Conservation (phyloP, 2,797 vertebrate genomes). For the Hippoglossus hippoglossus region DNA sequence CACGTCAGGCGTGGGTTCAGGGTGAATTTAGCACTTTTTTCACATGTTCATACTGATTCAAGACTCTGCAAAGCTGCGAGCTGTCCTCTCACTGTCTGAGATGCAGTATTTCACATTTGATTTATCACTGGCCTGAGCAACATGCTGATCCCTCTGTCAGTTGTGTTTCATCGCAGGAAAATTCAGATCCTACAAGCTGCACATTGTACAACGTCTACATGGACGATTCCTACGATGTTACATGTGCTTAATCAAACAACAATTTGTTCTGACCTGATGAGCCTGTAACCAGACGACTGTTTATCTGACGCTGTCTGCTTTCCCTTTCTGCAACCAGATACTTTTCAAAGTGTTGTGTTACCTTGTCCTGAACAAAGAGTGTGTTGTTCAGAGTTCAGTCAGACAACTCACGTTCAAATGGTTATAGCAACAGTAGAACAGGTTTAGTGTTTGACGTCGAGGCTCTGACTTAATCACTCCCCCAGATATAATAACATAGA, state of each 20-base stretch:
- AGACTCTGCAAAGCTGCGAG: neutral
- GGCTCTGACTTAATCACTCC: no score
- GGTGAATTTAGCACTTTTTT: neutral
- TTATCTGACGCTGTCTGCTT: neutral
- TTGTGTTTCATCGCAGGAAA: slow-evolving; percentile 1
- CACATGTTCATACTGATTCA: neutral
- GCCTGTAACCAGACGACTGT: slow-evolving; percentile 9
- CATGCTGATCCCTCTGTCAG: neutral
- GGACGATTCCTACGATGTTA: neutral
- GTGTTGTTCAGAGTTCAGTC: no score
- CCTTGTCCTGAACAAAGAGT: neutral
- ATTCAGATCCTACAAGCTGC: slow-evolving; percentile 3
- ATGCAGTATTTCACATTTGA: slow-evolving; percentile 1
- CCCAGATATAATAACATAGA: no score
- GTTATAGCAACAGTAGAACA: no score
- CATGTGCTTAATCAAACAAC: slow-evolving; percentile 19
- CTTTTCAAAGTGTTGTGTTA: slow-evolving; percentile 8
- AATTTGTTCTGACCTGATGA: slow-evolving; percentile 7
- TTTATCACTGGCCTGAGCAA: neutral
- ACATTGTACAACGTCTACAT: neutral
- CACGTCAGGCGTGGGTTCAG: neutral
- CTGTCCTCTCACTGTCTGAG: neutral
- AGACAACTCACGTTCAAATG: no score
- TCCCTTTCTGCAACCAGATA: slow-evolving; percentile 8
- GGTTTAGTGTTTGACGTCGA: no score